Evolutionary conservation across 2,113 vertebrate genomes (phyloP), one percentile per base, ranked within the genome.

Genomic region (Sceloporus tristichus): DNA sequence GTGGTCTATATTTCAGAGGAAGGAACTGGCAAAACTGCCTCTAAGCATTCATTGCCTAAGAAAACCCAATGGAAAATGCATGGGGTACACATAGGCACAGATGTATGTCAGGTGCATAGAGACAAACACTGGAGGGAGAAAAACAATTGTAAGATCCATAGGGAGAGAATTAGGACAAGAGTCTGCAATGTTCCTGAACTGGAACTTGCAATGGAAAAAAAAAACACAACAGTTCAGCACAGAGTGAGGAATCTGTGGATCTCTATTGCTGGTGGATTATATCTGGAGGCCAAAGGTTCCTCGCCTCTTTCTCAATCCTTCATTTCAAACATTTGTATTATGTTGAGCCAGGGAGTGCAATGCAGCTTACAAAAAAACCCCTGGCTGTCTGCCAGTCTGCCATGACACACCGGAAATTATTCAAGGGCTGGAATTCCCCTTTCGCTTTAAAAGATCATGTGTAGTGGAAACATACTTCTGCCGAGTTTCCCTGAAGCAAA

Each of bases 401-500:
- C 59, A 40, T 89, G 59, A 81, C 73, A 62, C 71, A 86, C 53
- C 42, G 79, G 85, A 82, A 90, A 68, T 77, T 68, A 59, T 88
- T 78, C 74, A 78, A 40, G 34, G 27, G 13, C 3, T 82, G 88
- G 88, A 90, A 90, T 90, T 90, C 84, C 88, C 88, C 87, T 70
- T 68, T 0, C 59, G 13, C 0, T 48, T 48, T 0, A 13, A 1
- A 8, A 29, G 14, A 54, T 40, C 27, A 0, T 5, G n/a, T 48
- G 25, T 74, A 62, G 11, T 59, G 83, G 73, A 90, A 82, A 91
- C 75, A 25, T 1, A 9, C 5, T 0, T 3, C 62, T 2, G 68
- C 85, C 48, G 94, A 90, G 81, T 48, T 94, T 94, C 83, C 94
- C 94, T 87, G 5, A 7, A 1, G 74, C 81, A 4, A 91, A 95